Conservation (phyloP, 2,797 vertebrate species). For the Danio aesculapii region DNA sequence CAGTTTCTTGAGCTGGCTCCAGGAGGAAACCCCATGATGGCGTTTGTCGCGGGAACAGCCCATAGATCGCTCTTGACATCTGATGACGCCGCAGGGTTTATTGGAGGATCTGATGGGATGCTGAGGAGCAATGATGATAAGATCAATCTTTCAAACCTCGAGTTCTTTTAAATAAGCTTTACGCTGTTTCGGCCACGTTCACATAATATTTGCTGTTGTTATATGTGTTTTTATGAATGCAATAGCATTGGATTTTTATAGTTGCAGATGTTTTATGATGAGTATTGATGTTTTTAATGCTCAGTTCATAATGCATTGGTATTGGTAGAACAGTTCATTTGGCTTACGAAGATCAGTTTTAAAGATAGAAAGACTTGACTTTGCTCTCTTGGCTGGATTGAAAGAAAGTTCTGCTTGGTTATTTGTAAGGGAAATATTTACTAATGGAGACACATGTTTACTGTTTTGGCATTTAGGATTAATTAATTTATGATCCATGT, state of each 20-base stretch:
- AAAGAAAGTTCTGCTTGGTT: not conserved
- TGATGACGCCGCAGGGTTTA: conserved; percentile 36
- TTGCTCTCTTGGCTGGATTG: not conserved
- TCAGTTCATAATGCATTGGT: not conserved
- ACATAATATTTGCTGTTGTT: not conserved
- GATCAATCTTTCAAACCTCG: conserved; percentile 5
- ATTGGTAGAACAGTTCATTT: not conserved
- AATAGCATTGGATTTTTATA: not conserved
- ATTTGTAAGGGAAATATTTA: not conserved
- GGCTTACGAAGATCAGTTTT: not conserved
- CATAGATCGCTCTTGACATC: conserved; percentile 32
- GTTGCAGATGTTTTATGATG: not conserved
- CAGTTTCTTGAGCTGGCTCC: conserved; percentile 55
- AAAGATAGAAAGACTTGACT: conserved; percentile 1
- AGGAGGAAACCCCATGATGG: conserved; percentile 65
- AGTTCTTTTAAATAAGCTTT: not conserved
- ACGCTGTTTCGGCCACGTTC: not conserved
- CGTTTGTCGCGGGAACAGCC: conserved; percentile 61
- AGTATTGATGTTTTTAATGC: not conserved
- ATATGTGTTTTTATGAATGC: not conserved
- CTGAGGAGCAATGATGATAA: conserved; percentile 23
- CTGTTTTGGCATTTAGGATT: not conserved
- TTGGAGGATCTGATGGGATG: conserved; percentile 38
- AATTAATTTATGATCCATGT: not conserved
- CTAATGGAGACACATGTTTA: not conserved